Evolutionary conservation across 2,888 invertebrate genomes (phyloP), one percentile per base, ranked within the genome.

Genomic region (Drosophila mimica): DNA sequence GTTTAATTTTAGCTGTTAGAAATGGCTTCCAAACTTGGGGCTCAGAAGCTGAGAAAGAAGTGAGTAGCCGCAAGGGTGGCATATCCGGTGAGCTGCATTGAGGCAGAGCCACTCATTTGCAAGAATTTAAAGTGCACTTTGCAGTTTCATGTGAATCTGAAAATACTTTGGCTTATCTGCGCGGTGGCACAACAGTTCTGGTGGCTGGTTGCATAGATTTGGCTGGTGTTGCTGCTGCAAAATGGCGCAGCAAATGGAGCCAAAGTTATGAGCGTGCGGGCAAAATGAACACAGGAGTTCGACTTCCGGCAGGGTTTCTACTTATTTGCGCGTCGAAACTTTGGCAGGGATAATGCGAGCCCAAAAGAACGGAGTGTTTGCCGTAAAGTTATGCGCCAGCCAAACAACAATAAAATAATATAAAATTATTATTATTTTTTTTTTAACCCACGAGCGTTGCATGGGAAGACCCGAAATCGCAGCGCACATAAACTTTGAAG

Each of bases 71-170:
- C 13, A n/a, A 30, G 51, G 17, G 13, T 33, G 13, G 68, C 52
- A 31, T 30, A 76, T 38, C 53, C 17, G 40, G 52, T 54, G 40
- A 54, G 53, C 52, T 33, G 67, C 70, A 71, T 70, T 46, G 71
- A 36, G 51, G 67, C 56, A 46, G 61, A 71, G 75, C 67, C 74
- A 82, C 82, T 89, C 90, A 91, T 91, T 91, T 91, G 91, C 83
- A 91, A 92, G 92, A 91, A 91, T 91, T 91, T 91, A 92, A 91
- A 91, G 91, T 91, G 86, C 91, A 91, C 89, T 91, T 91, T 86
- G 75, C 75, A 82, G 84, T 79, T 82, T 79, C 74, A 88, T 80
- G 72, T 34, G 85, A 54, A 70, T 72, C 66, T 76, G 75, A 25
- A 72, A 84, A 84, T 87, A 86, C 71, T 83, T 77, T 79, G 74